Evolutionary conservation across 2,888 invertebrate genomes (phyloP).

Genomic region (Cylloceria caligata): DNA sequence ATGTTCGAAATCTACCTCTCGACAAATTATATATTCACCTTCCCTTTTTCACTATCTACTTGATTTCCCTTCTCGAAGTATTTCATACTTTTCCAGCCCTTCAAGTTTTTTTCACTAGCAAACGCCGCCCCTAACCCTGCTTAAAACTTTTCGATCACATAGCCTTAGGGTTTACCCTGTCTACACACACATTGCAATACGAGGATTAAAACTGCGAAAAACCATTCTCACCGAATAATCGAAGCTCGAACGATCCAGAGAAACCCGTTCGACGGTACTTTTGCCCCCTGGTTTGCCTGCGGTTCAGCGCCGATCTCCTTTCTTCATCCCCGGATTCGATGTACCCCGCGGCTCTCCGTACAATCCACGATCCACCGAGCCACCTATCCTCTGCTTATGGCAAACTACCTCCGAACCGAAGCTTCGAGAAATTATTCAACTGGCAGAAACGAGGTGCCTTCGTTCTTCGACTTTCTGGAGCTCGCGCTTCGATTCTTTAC

Average conservation of each 20-base stretch:
- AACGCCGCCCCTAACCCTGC: neutral
- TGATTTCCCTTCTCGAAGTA: neutral
- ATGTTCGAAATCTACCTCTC: conserved; percentile 45
- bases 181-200: conserved; percentile 41
- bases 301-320: conserved; percentile 41
- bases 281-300: conserved; percentile 19
- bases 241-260: conserved; percentile 55
- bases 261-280: conserved; percentile 54
- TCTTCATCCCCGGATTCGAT: conserved; percentile 34
- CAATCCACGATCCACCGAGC: conserved; percentile 20
- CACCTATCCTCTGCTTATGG: conserved; percentile 30
- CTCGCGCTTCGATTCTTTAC: conserved; percentile 57
- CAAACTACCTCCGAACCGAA: conserved; percentile 15
- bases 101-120: conserved; percentile 41
- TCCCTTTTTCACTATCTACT: neutral
- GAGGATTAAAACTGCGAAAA: conserved; percentile 71
- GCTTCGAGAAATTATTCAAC: conserved; percentile 72
- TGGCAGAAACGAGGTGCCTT: conserved; percentile 51
- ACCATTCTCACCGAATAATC: conserved; percentile 71
- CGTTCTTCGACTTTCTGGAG: conserved; percentile 55
- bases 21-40: conserved; percentile 15
- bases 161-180: conserved; percentile 12
- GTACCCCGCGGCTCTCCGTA: conserved; percentile 17
- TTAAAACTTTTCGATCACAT: conserved; percentile 42
- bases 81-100: conserved; percentile 28